Base-by-base conservation (phyloP, 2,797 vertebrate genomes). In the Paramormyrops hopkinsi region DNA sequence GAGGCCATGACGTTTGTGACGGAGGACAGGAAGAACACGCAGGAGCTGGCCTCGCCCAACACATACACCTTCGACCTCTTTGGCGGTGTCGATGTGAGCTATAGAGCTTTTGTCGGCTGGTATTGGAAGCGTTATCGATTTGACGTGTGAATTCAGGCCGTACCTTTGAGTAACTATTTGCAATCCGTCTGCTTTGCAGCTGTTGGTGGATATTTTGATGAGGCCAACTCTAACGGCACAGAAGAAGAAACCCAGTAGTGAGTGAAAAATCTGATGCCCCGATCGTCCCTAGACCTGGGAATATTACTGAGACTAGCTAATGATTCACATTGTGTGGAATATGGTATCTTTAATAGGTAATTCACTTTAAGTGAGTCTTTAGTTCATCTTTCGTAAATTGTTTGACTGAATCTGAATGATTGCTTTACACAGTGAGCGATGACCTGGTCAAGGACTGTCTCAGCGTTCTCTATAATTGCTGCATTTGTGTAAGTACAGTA, bases 1-100 rank as follows among this genome's bases (percentile, higher is more conserved):
- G 99, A 99, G 94, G 98, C 98, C 89, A 99, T 99, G 98, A 97
- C 97, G 88, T 99, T 98, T 95, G 98, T 99, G 88, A 98, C 98
- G 33, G 98, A 99, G 93, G 98, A 99, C 91, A 93, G 97, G 92
- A 99, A 98, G 95, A 96, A 96, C 41, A 96, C 97, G 93, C 98
- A 97, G 96, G 97, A 98, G 95, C 97, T 97, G 92, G 97, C 95
- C 91, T 98, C 97, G 91, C 97, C 97, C 91, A 99, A 99, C 93
- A 99, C 98, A 0, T 97, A 99, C 93, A 98, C 97, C 0, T 99
- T 99, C 95, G 98, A 99, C 92, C 96, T 99, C 88, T 99, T 99
- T 93, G 99, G 98, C 93, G 99, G 98, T 94, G 98, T 99, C 0
- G 97, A 99, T 95, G 99, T 99, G 95, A 98, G 99, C 97, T 56